A percentile compares a stretch with the other conserved stretches of the same genome.
Conservation (phyloP, 2,888 invertebrate genomes). For the Eupithecia dodoneata region DNA sequence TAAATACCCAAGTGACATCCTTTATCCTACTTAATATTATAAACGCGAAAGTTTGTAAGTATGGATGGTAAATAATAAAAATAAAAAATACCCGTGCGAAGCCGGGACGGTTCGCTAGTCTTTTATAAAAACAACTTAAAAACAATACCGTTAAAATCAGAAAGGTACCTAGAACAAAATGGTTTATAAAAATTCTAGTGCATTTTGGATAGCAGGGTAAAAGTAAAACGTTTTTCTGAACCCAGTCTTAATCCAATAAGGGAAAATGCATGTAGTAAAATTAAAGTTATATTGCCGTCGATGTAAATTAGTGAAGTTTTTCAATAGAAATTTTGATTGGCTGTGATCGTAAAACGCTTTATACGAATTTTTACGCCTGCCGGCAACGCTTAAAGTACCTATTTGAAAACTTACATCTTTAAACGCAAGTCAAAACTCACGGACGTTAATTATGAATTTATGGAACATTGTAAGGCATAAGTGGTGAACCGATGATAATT, state of each 20-base stretch:
- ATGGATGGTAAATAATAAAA: no score
- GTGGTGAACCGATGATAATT: not conserved
- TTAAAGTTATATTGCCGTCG: not conserved
- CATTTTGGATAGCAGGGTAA: not conserved
- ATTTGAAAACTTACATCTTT: not conserved
- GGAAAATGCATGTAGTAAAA: slow-evolving; percentile 6
- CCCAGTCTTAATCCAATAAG: not conserved
- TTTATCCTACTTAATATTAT: no score
- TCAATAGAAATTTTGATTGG: not conserved
- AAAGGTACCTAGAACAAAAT: not conserved
- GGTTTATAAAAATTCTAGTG: not conserved
- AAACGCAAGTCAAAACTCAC: no score
- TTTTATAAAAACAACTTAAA: no score
- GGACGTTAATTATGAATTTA: no score
- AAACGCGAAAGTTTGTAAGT: no score
- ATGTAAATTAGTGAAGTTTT: slow-evolving; percentile 10
- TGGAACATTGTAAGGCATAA: not conserved
- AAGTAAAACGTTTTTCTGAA: not conserved
- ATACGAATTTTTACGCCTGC: slow-evolving; percentile 6
- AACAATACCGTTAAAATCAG: not conserved
- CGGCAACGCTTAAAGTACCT: not conserved
- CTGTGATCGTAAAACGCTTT: slow-evolving; percentile 11
- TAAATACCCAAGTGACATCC: no score
- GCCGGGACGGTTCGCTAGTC: no score
- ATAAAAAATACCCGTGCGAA: no score